Conservation (phyloP, 2,888 invertebrate genomes). For the Rhamnusium bicolor region DNA sequence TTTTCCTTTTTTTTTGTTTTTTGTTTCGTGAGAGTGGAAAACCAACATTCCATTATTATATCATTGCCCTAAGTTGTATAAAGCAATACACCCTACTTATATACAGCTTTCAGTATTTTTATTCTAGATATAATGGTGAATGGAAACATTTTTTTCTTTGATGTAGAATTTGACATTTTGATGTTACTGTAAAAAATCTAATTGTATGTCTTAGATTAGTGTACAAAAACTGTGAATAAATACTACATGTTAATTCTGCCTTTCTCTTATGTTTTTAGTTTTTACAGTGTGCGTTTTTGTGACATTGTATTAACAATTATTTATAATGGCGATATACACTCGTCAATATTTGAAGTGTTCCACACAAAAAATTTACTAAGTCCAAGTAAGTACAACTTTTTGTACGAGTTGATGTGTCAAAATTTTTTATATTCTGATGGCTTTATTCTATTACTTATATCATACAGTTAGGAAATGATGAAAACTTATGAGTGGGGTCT, state of each 20-base stretch:
- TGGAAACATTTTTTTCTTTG: conserved; percentile 51
- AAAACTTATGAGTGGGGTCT: no score
- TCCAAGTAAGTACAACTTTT: no score
- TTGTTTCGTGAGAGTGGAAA: conserved; percentile 53
- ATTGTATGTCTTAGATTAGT: conserved; percentile 57
- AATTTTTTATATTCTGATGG: no score
- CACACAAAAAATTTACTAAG: no score
- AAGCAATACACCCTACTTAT: conserved; percentile 59
- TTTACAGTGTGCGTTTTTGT: background rate
- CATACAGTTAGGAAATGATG: no score
- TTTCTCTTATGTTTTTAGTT: conserved; percentile 14
- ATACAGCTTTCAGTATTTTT: conserved; percentile 59
- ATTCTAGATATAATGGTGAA: conserved; percentile 55
- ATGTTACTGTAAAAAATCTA: conserved; percentile 57
- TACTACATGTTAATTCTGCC: conserved; percentile 45
- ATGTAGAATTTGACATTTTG: conserved; percentile 55
- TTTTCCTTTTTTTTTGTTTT: no score
- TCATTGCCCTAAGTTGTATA: conserved; percentile 59
- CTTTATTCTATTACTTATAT: no score
- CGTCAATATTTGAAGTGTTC: no score
- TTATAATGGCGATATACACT: no score
- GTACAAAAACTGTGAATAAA: conserved; percentile 60
- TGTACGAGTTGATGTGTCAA: no score
- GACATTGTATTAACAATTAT: background rate
- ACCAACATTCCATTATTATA: conserved; percentile 61